phyloP scores from a whole-genome alignment of 2,888 invertebrate genomes.

The Clitarchus hookeri region DNA sequence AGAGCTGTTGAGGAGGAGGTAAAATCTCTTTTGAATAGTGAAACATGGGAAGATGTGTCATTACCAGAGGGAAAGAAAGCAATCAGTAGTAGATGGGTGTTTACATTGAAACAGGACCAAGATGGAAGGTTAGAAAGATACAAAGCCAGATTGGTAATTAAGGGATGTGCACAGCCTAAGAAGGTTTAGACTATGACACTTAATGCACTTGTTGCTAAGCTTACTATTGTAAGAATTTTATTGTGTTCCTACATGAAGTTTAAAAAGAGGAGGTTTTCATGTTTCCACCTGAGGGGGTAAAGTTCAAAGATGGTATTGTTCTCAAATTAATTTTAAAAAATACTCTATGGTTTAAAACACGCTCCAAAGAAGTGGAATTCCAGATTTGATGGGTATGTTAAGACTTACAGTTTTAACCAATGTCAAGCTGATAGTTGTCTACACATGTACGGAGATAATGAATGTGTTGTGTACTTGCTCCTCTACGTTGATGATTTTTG shows the following conservation, averaged over 20 bases:
- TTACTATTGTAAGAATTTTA: neutral
- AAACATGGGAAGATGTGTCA: conserved; percentile 4
- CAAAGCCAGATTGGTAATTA: conserved; percentile 15
- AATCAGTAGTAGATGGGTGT: conserved; percentile 16
- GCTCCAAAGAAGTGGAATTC: conserved; percentile 16
- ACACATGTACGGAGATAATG: neutral
- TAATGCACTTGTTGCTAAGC: neutral
- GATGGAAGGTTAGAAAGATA: neutral
- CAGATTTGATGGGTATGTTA: neutral
- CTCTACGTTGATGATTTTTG: neutral
- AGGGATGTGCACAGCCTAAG: conserved; percentile 11
- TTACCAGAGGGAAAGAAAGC: conserved; percentile 5
- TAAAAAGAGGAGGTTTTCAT: neutral
- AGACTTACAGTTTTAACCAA: neutral
- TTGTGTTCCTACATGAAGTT: neutral
- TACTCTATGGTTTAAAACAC: neutral
- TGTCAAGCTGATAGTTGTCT: neutral
- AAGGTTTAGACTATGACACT: conserved; percentile 10
- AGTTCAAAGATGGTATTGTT: neutral
- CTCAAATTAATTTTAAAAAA: conserved; percentile 2
- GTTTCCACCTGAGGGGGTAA: neutral
- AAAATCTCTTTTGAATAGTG: neutral
- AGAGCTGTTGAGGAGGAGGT: conserved; percentile 15
- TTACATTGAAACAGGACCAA: conserved; percentile 16
- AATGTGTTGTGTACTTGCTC: neutral